Conservation (phyloP, 2,888 invertebrate species). For the Mesorhabditis spiculigera region DNA sequence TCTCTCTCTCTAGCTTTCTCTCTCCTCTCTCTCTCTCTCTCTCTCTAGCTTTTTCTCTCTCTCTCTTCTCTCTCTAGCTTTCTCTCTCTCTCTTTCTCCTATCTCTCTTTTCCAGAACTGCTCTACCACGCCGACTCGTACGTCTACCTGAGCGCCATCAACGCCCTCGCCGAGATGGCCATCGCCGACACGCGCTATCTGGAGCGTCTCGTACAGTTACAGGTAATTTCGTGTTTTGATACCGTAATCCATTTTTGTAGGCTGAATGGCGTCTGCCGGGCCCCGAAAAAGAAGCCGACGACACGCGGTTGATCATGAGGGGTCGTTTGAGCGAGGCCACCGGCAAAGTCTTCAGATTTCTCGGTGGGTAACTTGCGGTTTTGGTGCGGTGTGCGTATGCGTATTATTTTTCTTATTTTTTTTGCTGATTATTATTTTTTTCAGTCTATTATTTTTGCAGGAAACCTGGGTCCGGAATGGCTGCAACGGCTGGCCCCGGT, state of each 20-base stretch:
- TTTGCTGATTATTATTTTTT: no score
- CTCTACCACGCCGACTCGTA: conserved; percentile 39
- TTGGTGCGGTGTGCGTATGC: no score
- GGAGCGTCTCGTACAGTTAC: conserved; percentile 26
- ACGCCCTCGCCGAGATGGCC: conserved; percentile 43
- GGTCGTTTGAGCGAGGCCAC: conserved; percentile 40
- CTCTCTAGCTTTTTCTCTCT: no score
- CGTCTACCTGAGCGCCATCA: conserved; percentile 47
- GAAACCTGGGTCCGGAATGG: conserved; percentile 35
- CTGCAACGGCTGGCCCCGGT: conserved; percentile 22
- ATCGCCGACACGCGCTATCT: conserved; percentile 26
- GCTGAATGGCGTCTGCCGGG: neutral
- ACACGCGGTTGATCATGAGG: conserved; percentile 17
- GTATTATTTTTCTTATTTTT: no score
- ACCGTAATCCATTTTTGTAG: neutral
- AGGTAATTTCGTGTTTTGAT: neutral
- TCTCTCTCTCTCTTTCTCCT: no score
- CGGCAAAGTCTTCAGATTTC: conserved; percentile 30
- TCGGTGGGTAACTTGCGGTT: conserved; percentile 17
- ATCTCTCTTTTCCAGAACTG: conserved; percentile 18
- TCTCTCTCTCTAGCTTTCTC: no score
- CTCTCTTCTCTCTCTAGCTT: no score
- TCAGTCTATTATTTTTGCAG: no score
- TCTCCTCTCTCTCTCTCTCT: no score
- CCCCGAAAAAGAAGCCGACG: conserved; percentile 9